Evolutionary conservation across 2,888 invertebrate species (phyloP), one percentile per base, ranked within the genome.

Genomic region (Eilema depressum): DNA sequence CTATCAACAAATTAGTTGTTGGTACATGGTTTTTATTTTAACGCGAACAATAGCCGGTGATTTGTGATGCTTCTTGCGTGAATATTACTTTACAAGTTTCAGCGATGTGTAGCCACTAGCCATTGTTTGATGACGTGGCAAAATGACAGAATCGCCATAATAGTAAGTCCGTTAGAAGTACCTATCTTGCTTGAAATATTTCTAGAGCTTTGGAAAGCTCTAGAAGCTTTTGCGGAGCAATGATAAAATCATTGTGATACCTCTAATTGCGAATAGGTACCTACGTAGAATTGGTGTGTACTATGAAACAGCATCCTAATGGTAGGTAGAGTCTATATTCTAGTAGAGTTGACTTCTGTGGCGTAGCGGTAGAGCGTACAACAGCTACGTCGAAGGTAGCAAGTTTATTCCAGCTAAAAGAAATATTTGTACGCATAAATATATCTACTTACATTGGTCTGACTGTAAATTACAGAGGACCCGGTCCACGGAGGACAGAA

Each of bases 11-110:
- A 82, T 83, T 81, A 80, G 73, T 83, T 76, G 83, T 74, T 75
- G 71, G 63, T 82, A 88, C 86, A 88, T 69, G 83, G 83, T 82
- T 88, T 87, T 88, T 86, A 83, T 84, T 87, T 87, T 84, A 88
- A 79, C 71, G 76, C 62, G 73, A 78, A 86, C 84, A 84, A 81
- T 82, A 73, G 75, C 63, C 68, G 68, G 80, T 83, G 83, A 79
- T 83, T 84, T 81, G 83, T 80, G 75, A 75, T 74, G 69, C 62
- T 77, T 75, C 70, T 77, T 73, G 71, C 69, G 79, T 76, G 75
- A 74, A 75, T 74, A 71, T 74, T 75, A 72, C 66, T 75, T 75
- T 56, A 66, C 56, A 61, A 67, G 66, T 73, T 71, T 70, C 57
- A 63, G 65, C 59, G 23, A 20, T 68, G 81, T 82, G 84, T 25